Evolutionary conservation across 2,888 invertebrate species (phyloP), one percentile per base, ranked within the genome.

Genomic region (Trissoscelio sp.): DNA sequence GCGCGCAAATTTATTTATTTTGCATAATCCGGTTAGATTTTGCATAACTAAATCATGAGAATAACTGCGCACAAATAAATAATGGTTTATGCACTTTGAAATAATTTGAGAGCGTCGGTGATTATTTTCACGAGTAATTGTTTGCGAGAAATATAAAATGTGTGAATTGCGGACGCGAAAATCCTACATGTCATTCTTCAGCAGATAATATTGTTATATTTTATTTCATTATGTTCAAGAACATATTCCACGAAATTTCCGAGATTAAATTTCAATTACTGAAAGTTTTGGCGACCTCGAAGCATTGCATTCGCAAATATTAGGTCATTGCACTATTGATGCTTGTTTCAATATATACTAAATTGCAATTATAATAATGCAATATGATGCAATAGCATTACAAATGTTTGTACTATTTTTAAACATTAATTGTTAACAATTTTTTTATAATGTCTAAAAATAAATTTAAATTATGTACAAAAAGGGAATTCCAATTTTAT

Each of bases 181-280:
- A 6, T 14, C 14, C 39, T 39, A 39, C 12, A 34, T 9, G 12
- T 14, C 2, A 39, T 39, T 12, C n/a, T 39, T 39, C 34, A 9
- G 7, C 12, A 39, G 14, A 39, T 12, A 12, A 39, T 39, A 39
- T 12, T 14, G 39, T 6, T 34, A 3, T 39, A 14, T 39, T 39
- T 39, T 39, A 39, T 39, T 39, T 12, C 12, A 12, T 39, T 39
- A 39, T 39, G 39, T 39, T 39, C 39, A 39, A 39, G 39, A 39
- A 12, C 2, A 39, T 39, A 12, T 39, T 39, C 39, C 12, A 39
- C 9, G 2, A 39, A 12, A 39, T 39, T 6, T 6, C 14, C n/a
- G 39, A 39, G n/a, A 39, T 14, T 39, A 34, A 2, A 6, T 39
- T 39, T 39, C 14, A 2, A 12, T 39, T 39, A 14, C 12, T 39